phyloP scores from a whole-genome alignment of 2,888 invertebrate species.

The Leptopilina myrica region DNA sequence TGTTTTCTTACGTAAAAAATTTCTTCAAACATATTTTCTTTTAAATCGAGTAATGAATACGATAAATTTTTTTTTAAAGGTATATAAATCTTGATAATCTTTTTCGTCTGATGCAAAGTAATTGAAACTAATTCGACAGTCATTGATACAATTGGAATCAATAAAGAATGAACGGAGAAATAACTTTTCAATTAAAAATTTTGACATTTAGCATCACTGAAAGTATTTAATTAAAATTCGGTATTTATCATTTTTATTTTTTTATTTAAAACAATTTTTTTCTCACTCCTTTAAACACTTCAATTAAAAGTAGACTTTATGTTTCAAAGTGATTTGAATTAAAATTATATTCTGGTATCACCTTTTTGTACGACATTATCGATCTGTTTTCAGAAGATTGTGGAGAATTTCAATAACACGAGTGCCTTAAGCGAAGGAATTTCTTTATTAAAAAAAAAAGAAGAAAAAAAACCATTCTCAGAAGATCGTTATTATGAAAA shows the following conservation, averaged over 20 bases:
- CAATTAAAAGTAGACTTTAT: background rate
- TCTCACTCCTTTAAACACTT: too few species aligned
- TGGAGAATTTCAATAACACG: conserved; percentile 64
- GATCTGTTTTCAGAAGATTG: conserved; percentile 43
- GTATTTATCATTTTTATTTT: too few species aligned
- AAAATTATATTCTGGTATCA: background rate
- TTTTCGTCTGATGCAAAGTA: conserved; percentile 1
- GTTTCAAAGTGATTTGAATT: background rate
- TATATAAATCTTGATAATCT: background rate
- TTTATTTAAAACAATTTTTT: too few species aligned
- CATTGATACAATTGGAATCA: conserved; percentile 70
- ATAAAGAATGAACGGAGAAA: conserved; percentile 48
- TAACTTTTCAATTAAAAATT: background rate
- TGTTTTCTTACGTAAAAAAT: background rate
- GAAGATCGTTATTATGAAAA: background rate
- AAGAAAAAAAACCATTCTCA: background rate
- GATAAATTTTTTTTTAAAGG: background rate
- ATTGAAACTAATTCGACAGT: conserved; percentile 55
- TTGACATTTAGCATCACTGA: background rate
- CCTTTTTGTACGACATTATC: background rate
- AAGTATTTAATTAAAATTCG: background rate
- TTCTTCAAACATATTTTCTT: background rate
- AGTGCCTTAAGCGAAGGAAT: conserved; percentile 56
- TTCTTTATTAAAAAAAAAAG: conserved; percentile 42
- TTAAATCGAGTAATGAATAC: too few species aligned